Percentiles rank a stretch among this genome's conserved stretches.
These are phyloP conservation scores for Caenorhabditis briggsae DNA, from an alignment of 1,140 invertebrate species.

Conservation along the genomic window DNA sequence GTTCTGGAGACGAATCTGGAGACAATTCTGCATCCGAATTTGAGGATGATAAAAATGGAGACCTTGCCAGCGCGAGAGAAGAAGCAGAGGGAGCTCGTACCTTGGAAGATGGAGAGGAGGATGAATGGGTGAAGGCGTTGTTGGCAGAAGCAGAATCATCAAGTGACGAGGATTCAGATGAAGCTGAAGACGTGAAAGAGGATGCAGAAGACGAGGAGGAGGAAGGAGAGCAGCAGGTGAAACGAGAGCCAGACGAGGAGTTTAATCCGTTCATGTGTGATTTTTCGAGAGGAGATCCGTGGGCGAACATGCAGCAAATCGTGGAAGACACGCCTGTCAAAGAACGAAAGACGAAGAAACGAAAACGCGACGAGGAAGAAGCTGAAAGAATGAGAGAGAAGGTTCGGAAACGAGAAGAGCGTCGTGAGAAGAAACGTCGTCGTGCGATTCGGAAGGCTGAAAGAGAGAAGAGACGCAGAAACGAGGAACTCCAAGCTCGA, in stretches of 20 bases:
- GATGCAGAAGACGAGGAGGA: slow-evolving; percentile 59
- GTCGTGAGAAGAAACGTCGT: slow-evolving; percentile 75
- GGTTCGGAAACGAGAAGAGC: slow-evolving; percentile 78
- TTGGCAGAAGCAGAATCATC: slow-evolving; percentile 67
- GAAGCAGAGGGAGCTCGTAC: slow-evolving; percentile 47
- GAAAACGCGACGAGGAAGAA: slow-evolving; percentile 81
- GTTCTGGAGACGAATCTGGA: slow-evolving; percentile 30
- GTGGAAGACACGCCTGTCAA: slow-evolving; percentile 82
- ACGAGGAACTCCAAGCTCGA: slow-evolving; percentile 6
- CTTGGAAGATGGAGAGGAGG: slow-evolving; percentile 61
- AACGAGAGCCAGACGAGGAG: slow-evolving; percentile 64
- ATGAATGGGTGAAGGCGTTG: slow-evolving; percentile 65
- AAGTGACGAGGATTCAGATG: slow-evolving; percentile 57
- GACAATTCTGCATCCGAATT: slow-evolving; percentile 62
- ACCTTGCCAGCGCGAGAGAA: slow-evolving; percentile 36
- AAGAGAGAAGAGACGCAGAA: slow-evolving; percentile 32
- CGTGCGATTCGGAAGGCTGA: slow-evolving; percentile 29
- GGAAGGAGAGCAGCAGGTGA: background rate
- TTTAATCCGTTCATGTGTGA: slow-evolving; percentile 75
- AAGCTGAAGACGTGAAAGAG: slow-evolving; percentile 53
- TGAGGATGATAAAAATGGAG: slow-evolving; percentile 49
- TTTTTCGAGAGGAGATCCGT: slow-evolving; percentile 70
- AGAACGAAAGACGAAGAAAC: slow-evolving; percentile 78
- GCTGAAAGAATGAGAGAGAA: slow-evolving; percentile 78
- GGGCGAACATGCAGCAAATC: slow-evolving; percentile 68